Conservation (phyloP, 2,113 vertebrate genomes). For the Bungarus multicinctus region DNA sequence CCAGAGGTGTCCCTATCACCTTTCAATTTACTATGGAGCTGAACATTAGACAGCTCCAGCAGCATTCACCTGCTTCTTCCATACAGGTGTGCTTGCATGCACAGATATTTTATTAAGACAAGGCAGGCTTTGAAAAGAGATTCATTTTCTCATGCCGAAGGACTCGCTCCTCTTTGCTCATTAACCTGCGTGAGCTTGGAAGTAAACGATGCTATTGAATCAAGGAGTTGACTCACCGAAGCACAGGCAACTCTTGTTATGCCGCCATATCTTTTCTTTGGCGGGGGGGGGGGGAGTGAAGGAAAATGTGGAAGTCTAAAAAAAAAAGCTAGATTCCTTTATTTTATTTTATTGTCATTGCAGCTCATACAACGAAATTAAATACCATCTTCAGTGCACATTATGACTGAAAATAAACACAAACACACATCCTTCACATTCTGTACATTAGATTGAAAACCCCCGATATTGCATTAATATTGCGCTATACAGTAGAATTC, state of each 20-base stretch:
- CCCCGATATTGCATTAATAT: too few relatives aligned
- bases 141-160: not conserved
- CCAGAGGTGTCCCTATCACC: not conserved
- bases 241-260: not conserved
- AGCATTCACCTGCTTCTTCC: not conserved
- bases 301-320: not conserved
- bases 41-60: not conserved
- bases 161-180: not conserved
- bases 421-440: too few relatives aligned
- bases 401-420: too few relatives aligned
- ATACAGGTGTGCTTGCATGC: not conserved
- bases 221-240: not conserved
- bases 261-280: not conserved
- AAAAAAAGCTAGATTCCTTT: not conserved
- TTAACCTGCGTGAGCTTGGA: not conserved
- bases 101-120: not conserved
- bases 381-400: too few relatives aligned
- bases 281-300: fast-evolving
- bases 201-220: not conserved
- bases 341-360: too few relatives aligned
- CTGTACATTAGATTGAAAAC: too few relatives aligned
- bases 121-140: not conserved
- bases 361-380: too few relatives aligned
- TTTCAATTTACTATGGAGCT: not conserved
- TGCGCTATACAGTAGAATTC: too few relatives aligned